Base-by-base conservation (phyloP, 92 coral and sea anemone species). In the Virgularia gustaviana region DNA sequence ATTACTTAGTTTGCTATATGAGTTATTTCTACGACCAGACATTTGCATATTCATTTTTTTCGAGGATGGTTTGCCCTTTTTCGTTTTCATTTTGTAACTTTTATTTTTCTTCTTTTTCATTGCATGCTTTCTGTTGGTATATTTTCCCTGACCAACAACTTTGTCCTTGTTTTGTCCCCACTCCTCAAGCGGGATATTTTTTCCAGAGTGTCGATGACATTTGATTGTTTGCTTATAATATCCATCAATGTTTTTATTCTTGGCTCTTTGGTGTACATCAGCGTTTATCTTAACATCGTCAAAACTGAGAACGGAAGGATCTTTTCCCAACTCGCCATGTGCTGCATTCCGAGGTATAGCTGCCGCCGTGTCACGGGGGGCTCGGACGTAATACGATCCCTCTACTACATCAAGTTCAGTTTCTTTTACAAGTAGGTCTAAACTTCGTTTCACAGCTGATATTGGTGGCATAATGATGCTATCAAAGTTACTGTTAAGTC, bases 401-500 rank as follows among this genome's bases (percentile, higher is more conserved):
- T 68, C 36, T 9, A 49, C 36, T 47, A 68, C 19, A 38, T 49
- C 61, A 16, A 68, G 60, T 68, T 38, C 51, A 24, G 16, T 18
- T 27, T 49, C 60, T 68, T 27, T 11, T 3, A 68, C 61, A 9
- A 68, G 57, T 29, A 49, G 75, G 20, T 68, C 75, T 22, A 68
- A 34, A 68, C 75, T 43, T 9, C 25, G 49, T 22, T 35, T 49
- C 8, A 68, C 36, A 3, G 75, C 75, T 30, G 75, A 3, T 20
- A 47, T 49, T 9, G 75, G 75, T 33, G 75, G 75, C 33, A 68
- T 51, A 31, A 68, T 61, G 25, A 68, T 47, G 16, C 61, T 68
- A 32, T 68, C 75, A 49, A 68, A 68, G 36, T 61, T 49, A 18
- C 61, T 68, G 36, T 29, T 33, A 16, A 68, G 16, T 51, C 75